Base-by-base conservation (phyloP, 2,888 invertebrate species). In the Zele albiditarsus region DNA sequence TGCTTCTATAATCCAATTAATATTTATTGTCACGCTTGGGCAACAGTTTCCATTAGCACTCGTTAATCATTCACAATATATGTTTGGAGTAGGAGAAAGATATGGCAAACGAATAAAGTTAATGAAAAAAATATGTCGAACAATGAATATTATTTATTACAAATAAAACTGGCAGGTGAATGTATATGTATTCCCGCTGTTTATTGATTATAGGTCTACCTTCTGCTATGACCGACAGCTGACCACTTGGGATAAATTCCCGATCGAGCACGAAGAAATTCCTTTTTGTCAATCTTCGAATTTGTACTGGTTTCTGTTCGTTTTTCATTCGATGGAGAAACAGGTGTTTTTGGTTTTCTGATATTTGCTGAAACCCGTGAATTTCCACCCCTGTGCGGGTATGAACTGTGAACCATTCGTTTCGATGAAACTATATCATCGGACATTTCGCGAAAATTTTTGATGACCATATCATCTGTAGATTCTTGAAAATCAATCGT, bases 121-220 rank as follows among this genome's bases (percentile, higher is more conserved):
- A 53, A 23, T n/a, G 20, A 53, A 3, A n/a, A n/a, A 23, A 53
- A 20, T 16, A n/a, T n/a, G n/a, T n/a, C n/a, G 8, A 4, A 53
- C 20, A 20, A 20, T 53, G 2, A 23, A 20, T 6, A 53, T 46
- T n/a, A 16, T 53, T 53, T 53, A 53, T 53, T 53, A 53, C 4
- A 20, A 53, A 31, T 57, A 62, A 28, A 28, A 28, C 28, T 62
- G 3, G 14, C 53, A 67, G 12, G 5, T 20, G n/a, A n/a, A 53
- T 5, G 2, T 53, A 20, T n/a, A 23, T 53, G n/a, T 8, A 23
- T 53, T 20, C 20, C 8, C 20, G 4, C n/a, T 53, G n/a, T 46
- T 73, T 57, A 25, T 68, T 46, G 16, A 70, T 77, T 27, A 76
- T 70, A 2, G 14, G 14, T 3, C 16, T 63, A 14, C 38, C 73